Conservation (phyloP, 2,888 invertebrate species). For the Harpalus rubripes region DNA sequence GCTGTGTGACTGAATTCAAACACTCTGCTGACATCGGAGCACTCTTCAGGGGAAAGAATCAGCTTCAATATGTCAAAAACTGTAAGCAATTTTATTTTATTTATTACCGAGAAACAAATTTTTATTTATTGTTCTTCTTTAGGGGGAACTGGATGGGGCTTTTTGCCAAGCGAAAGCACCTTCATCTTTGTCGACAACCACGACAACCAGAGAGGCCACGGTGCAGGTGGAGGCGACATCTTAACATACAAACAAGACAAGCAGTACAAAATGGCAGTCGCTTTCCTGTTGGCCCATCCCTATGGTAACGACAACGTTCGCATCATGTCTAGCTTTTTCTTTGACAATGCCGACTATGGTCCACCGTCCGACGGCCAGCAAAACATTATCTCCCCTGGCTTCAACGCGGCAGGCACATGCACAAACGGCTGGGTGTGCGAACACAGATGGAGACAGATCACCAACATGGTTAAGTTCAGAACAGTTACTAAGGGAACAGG, state of each 20-base stretch:
- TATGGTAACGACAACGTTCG: constrained; percentile 84
- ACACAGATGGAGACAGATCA: constrained; percentile 91
- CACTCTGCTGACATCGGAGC: constrained; percentile 80
- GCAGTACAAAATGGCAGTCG: constrained; percentile 86
- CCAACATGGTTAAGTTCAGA: constrained; percentile 88
- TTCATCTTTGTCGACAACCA: constrained; percentile 87
- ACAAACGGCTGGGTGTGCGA: constrained; percentile 90
- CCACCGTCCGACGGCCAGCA: constrained; percentile 84
- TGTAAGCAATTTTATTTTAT: constrained; percentile 71
- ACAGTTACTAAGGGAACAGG: constrained; percentile 82
- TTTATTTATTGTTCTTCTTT: neutral
- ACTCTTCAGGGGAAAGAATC: constrained; percentile 81
- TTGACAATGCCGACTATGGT: constrained; percentile 81
- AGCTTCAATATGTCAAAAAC: constrained; percentile 82
- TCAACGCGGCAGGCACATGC: constrained; percentile 84
- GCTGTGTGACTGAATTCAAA: constrained; percentile 89
- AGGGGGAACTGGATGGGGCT: too few species aligned
- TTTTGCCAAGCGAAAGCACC: constrained; percentile 1
- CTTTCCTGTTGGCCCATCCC: constrained; percentile 92
- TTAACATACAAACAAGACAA: constrained; percentile 83
- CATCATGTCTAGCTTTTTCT: constrained; percentile 92
- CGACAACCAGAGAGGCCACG: constrained; percentile 90
- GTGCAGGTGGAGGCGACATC: constrained; percentile 80
- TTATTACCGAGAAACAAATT: neutral
- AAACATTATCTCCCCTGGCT: constrained; percentile 83